Base-by-base conservation (phyloP, 2,113 vertebrate genomes). In the Synchiropus splendidus region DNA sequence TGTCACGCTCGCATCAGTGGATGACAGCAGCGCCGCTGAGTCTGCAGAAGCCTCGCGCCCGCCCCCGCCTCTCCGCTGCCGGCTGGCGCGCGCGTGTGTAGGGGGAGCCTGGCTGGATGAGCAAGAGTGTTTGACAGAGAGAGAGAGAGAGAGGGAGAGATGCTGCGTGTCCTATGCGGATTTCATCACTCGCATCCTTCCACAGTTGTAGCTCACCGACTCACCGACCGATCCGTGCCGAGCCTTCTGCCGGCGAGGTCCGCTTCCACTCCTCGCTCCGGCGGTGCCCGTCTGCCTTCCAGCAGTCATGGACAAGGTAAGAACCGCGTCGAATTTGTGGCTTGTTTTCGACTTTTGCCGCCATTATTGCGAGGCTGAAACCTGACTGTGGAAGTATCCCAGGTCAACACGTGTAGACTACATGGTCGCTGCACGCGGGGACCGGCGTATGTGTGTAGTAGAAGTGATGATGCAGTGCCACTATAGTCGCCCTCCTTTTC, bases 141-240 rank as follows among this genome's bases (percentile, higher is more conserved):
- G 72, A 52, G 55, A 42, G 58, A 52, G 67, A 18, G 58, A 58
- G 64, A 15, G 72, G 62, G 62, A 14, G 61, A 51, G 63, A 63
- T 42, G 42, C 46, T 57, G 54, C 39, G 61, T 33, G 58, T 75
- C 61, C 67, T 74, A 71, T 77, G 72, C 77, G 77, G 72, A 77
- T 77, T 66, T 77, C 55, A 67, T 38, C 58, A n/a, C n/a, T n/a
- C n/a, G n/a, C n/a, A n/a, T n/a, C n/a, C n/a, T n/a, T n/a, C n/a
- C n/a, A n/a, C n/a, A n/a, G n/a, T n/a, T n/a, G n/a, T n/a, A n/a
- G n/a, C n/a, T n/a, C n/a, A 21, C 45, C 21, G 52, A 40, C 53
- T 61, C 47, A 9, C 36, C 31, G 67, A 27, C 38, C 17, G 54
- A 40, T 41, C 49, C 51, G 10, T 27, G 12, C 12, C 12, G 42